phyloP scores from a whole-genome alignment of 2,888 invertebrate genomes.

The Drosophila anomalata region DNA sequence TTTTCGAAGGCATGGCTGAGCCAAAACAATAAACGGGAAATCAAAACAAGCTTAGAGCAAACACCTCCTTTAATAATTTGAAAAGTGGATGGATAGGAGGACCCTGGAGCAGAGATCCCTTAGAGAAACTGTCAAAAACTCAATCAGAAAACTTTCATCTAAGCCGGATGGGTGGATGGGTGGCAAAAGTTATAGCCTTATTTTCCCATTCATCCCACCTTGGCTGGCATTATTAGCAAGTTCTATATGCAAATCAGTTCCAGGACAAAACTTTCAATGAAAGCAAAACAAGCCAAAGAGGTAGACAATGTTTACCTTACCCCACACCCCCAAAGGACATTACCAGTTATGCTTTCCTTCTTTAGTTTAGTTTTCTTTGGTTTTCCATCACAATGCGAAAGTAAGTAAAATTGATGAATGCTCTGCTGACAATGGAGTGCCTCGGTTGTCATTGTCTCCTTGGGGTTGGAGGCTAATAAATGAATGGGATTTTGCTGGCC shows the following conservation, averaged over 20 bases:
- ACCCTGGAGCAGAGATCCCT: not conserved
- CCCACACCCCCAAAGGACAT: slow-evolving; percentile 27
- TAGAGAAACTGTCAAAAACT: slow-evolving; percentile 45
- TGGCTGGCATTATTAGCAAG: slow-evolving; percentile 46
- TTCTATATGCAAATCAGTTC: slow-evolving; percentile 49
- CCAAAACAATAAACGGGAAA: slow-evolving; percentile 40
- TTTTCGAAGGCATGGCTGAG: slow-evolving; percentile 32
- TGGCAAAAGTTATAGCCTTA: slow-evolving; percentile 27
- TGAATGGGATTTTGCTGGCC: slow-evolving; percentile 23
- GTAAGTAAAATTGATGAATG: slow-evolving; percentile 71
- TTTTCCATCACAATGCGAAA: slow-evolving; percentile 57
- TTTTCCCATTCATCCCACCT: slow-evolving; percentile 15
- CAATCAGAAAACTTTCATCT: slow-evolving; percentile 52
- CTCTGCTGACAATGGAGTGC: slow-evolving; percentile 54
- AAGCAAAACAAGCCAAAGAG: slow-evolving; percentile 45
- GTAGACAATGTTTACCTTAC: slow-evolving; percentile 44
- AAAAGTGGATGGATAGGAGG: not conserved
- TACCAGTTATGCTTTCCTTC: slow-evolving; percentile 1
- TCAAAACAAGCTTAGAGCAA: slow-evolving; percentile 42
- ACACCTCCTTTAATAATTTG: slow-evolving; percentile 25
- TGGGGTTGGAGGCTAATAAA: slow-evolving; percentile 35
- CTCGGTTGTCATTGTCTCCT: slow-evolving; percentile 44
- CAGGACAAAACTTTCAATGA: slow-evolving; percentile 36
- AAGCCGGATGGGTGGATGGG: slow-evolving; percentile 28
- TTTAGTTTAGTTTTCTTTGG: slow-evolving; percentile 10